phyloP scores from a whole-genome alignment of 64 coral and sea anemone species.

The Pocillopora verrucosa region DNA sequence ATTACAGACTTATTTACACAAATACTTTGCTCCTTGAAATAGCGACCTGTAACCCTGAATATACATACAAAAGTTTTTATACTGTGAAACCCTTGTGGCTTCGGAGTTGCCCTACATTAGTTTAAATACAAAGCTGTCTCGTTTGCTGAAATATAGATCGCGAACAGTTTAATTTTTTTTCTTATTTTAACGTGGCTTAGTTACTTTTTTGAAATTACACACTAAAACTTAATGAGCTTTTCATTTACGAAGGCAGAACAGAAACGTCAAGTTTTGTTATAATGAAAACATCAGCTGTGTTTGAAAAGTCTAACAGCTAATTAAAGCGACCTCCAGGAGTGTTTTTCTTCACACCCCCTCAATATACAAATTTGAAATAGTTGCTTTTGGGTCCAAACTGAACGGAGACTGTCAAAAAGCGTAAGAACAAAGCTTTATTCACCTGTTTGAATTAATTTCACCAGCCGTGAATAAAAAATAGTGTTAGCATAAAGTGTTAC shows the following conservation, averaged over 20 bases:
- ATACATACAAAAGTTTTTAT: not conserved
- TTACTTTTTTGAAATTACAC: too few species aligned
- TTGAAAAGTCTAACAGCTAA: not conserved
- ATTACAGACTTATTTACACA: slow-evolving; percentile 12
- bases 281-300: not conserved
- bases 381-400: not conserved
- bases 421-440: not conserved
- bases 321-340: not conserved
- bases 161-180: too few species aligned
- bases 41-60: too few species aligned
- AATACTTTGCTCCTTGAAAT: not conserved
- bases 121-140: too few species aligned
- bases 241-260: not conserved
- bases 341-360: not conserved
- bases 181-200: too few species aligned
- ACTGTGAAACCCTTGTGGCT: not conserved
- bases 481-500: too few species aligned
- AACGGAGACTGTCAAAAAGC: not conserved
- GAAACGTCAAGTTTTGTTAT: too few species aligned
- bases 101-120: too few species aligned
- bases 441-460: not conserved
- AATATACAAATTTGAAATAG: not conserved
- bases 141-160: too few species aligned
- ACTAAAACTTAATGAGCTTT: not conserved
- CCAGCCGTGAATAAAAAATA: too few species aligned